Evolutionary conservation across 1,140 invertebrate species (phyloP).

Genomic region (Octopus bimaculoides): DNA sequence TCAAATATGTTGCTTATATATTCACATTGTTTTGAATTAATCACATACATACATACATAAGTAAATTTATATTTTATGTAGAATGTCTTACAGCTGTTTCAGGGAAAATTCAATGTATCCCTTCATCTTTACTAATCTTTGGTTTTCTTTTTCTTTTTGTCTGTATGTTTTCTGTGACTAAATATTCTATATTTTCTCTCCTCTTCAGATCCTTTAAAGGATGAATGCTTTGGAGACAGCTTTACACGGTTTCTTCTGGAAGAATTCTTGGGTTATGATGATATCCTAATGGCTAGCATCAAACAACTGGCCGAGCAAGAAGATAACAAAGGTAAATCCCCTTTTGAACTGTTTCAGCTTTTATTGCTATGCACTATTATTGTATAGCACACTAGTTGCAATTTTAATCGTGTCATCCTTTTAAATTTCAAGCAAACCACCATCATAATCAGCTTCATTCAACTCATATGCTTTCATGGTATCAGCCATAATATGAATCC

Average conservation of each 20-base stretch:
- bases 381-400: neutral
- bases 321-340: conserved; percentile 85
- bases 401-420: neutral
- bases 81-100: no score
- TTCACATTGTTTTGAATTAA: no score
- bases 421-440: neutral
- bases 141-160: no score
- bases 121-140: no score
- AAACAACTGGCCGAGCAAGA: conserved; percentile 92
- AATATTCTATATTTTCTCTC: no score
- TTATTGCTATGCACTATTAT: neutral
- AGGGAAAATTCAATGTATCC: no score
- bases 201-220: conserved; percentile 72
- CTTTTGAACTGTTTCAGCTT: neutral
- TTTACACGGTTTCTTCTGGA: conserved; percentile 88
- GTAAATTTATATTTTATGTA: no score
- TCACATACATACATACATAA: no score
- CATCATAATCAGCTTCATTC: neutral
- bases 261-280: conserved; percentile 93
- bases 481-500: no score
- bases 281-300: conserved; percentile 93
- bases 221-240: conserved; percentile 89
- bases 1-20: no score
- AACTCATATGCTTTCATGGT: neutral
- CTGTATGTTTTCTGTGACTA: no score